phyloP scores from a whole-genome alignment of 1,140 invertebrate species.

The Bicyclus anynana region DNA sequence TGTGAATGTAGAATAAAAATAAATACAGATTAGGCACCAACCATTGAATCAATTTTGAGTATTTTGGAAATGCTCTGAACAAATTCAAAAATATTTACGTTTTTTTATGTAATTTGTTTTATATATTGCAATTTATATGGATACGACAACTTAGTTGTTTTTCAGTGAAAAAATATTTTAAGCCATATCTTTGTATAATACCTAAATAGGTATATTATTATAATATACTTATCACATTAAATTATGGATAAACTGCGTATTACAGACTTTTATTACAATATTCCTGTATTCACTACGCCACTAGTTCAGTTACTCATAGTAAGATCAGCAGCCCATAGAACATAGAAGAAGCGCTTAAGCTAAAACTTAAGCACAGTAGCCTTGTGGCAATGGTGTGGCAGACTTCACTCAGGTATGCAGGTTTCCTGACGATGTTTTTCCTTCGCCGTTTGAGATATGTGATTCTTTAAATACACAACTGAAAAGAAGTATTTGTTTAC shows the following conservation, averaged over 20 bases:
- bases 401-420: too few relatives aligned
- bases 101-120: constrained; percentile 33
- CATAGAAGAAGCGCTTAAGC: too few relatives aligned
- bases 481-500: too few relatives aligned
- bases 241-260: constrained; percentile 60
- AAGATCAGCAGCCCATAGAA: too few relatives aligned
- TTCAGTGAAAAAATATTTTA: constrained; percentile 60
- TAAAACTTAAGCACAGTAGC: too few relatives aligned
- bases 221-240: constrained; percentile 70
- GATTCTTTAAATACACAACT: background rate
- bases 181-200: constrained; percentile 60
- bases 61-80: constrained; percentile 43
- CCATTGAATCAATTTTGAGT: constrained; percentile 26
- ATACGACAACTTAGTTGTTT: constrained; percentile 60
- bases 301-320: too few relatives aligned
- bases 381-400: too few relatives aligned
- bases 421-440: too few relatives aligned
- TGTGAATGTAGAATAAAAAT: constrained; percentile 30
- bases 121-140: constrained; percentile 38
- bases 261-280: constrained; percentile 41
- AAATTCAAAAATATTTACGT: constrained; percentile 32
- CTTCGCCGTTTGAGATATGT: too few relatives aligned
- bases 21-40: constrained; percentile 11
- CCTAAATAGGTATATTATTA: constrained; percentile 51
- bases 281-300: too few relatives aligned